Percentiles rank a stretch among this genome's conserved stretches.
Evolutionary conservation across 2,797 vertebrate genomes (phyloP).

Genomic region (Oceanodroma leucorhoa): DNA sequence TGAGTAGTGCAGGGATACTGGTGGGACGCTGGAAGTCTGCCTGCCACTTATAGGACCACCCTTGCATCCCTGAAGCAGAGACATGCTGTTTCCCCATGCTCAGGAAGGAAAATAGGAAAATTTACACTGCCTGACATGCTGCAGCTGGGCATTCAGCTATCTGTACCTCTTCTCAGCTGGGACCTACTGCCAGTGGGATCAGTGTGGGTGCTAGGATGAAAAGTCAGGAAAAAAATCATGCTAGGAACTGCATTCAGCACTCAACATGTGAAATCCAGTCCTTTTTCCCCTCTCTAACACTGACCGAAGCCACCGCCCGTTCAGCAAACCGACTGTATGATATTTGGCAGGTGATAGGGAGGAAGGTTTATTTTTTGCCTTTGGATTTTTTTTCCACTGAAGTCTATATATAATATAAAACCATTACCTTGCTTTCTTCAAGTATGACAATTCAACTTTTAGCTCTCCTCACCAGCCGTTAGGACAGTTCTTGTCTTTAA

Average conservation of each 20-base stretch:
- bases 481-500: not conserved
- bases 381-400: not conserved
- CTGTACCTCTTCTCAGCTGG: not conserved
- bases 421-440: not conserved
- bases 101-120: not conserved
- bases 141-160: not conserved
- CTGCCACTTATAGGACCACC: rapidly evolving
- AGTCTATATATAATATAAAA: not conserved
- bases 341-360: not conserved
- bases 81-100: not conserved
- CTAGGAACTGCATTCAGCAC: not conserved
- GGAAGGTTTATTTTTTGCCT: not conserved
- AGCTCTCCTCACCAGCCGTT: not conserved
- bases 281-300: not conserved
- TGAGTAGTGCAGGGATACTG: not conserved
- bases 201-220: not conserved
- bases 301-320: rapidly evolving
- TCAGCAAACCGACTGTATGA: not conserved
- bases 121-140: not conserved
- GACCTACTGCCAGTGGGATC: not conserved
- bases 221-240: not conserved
- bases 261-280: not conserved
- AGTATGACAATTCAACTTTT: not conserved
- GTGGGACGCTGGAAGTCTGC: not conserved
- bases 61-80: not conserved